These are phyloP conservation scores for Parazoanthus darwini DNA, from an alignment of 92 coral and sea anemone genomes.

Conservation along the genomic window DNA sequence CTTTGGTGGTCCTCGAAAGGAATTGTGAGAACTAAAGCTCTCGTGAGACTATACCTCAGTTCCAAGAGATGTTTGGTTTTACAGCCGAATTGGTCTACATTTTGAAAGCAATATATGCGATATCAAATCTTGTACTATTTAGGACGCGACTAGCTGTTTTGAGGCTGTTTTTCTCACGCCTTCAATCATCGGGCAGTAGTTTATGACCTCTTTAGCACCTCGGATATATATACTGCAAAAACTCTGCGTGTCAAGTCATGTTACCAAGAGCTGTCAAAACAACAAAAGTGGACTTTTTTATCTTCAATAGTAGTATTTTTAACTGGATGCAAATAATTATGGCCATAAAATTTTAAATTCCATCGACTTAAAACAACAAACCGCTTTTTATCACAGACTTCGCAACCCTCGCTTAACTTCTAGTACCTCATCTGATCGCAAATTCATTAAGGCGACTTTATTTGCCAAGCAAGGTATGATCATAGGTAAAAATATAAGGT, in stretches of 20 bases:
- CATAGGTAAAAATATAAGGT: no score
- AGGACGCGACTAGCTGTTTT: neutral
- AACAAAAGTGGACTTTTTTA: neutral
- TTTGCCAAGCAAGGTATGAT: neutral
- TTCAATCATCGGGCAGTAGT: neutral
- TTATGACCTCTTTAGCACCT: conserved; percentile 1
- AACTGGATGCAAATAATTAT: neutral
- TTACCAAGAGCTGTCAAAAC: neutral
- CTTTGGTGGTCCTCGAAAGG: neutral
- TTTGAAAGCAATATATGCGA: no score
- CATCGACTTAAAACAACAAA: neutral
- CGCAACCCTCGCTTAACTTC: no score
- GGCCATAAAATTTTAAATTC: neutral
- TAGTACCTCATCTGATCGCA: no score
- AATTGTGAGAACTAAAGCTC: neutral
- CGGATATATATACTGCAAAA: neutral
- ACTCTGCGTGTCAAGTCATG: neutral
- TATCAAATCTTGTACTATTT: neutral
- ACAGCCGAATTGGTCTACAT: neutral
- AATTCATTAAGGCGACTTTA: neutral
- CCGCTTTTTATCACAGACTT: neutral
- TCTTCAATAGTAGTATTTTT: neutral
- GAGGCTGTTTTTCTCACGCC: neutral
- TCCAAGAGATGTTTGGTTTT: neutral
- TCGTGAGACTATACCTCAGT: neutral